phyloP scores from a whole-genome alignment of 2,888 invertebrate species.

The Hipparchia sbordonii region DNA sequence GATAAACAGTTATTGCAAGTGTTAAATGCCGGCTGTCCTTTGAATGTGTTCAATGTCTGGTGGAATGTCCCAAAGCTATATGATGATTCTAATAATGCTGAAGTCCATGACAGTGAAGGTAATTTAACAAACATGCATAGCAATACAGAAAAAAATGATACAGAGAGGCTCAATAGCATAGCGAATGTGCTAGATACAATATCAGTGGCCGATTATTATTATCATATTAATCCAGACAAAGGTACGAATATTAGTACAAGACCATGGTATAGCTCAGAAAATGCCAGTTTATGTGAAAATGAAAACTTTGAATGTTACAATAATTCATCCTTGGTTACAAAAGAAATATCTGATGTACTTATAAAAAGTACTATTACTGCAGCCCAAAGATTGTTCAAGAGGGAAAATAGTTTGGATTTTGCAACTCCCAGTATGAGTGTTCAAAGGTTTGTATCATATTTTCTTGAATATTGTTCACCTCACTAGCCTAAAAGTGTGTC shows the following conservation, averaged over 20 bases:
- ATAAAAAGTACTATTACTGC: conserved; percentile 49
- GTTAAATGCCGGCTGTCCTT: conserved; percentile 43
- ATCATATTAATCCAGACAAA: conserved; percentile 42
- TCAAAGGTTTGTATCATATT: conserved; percentile 56
- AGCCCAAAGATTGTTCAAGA: conserved; percentile 49
- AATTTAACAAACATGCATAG: conserved; percentile 25
- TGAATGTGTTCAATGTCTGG: conserved; percentile 62
- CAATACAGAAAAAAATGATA: conserved; percentile 43
- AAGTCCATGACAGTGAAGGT: conserved; percentile 28
- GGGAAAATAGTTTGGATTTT: conserved; percentile 48
- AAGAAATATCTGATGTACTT: conserved; percentile 58
- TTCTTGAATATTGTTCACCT: background rate
- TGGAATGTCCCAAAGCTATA: conserved; percentile 64
- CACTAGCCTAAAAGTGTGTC: background rate
- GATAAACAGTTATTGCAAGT: conserved; percentile 45
- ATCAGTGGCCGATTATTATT: conserved; percentile 66
- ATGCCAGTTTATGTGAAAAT: conserved; percentile 64
- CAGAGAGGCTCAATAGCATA: conserved; percentile 50
- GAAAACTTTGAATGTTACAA: conserved; percentile 59
- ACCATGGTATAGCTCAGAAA: conserved; percentile 63
- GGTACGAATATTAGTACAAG: conserved; percentile 50
- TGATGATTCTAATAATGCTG: conserved; percentile 46
- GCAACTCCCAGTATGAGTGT: conserved; percentile 56
- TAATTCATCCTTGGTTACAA: conserved; percentile 50
- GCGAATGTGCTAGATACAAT: conserved; percentile 62